Conservation (phyloP, 2,113 vertebrate genomes). For the Camelus bactrianus region DNA sequence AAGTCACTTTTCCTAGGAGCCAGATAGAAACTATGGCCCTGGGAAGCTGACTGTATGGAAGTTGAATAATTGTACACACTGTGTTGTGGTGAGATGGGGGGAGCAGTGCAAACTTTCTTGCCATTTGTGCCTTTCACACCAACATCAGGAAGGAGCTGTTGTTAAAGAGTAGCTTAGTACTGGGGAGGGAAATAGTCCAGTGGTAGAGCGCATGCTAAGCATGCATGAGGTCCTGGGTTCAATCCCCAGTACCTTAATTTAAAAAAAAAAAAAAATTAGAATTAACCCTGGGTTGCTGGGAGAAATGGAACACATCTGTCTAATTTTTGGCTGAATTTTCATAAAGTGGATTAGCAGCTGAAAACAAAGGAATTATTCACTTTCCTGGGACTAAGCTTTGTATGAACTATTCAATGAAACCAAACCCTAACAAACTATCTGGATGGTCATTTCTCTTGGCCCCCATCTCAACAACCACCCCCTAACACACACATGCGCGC, state of each 20-base stretch:
- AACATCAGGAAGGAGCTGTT: neutral
- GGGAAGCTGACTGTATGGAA: neutral
- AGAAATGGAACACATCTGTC: neutral
- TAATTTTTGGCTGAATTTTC: slow-evolving; percentile 24
- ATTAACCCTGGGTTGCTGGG: neutral
- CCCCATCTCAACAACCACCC: neutral
- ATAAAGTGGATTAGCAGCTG: slow-evolving; percentile 11
- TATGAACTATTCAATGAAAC: neutral
- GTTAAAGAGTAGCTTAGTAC: neutral
- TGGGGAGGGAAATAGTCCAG: too few species aligned
- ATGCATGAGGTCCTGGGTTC: too few species aligned
- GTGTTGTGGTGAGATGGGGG: neutral
- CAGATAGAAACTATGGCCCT: neutral
- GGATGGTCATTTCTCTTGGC: neutral
- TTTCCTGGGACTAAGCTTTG: neutral
- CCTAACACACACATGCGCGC: neutral
- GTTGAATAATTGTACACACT: neutral
- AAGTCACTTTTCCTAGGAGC: slow-evolving; percentile 31
- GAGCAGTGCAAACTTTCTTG: neutral
- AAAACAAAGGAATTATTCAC: slow-evolving; percentile 41
- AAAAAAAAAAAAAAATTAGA: neutral
- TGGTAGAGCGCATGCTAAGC: too few species aligned
- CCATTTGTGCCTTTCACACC: neutral
- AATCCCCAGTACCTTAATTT: too few species aligned
- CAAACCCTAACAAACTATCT: neutral